Conservation (phyloP, 2,888 invertebrate genomes). For the Silvanus unidentatus region DNA sequence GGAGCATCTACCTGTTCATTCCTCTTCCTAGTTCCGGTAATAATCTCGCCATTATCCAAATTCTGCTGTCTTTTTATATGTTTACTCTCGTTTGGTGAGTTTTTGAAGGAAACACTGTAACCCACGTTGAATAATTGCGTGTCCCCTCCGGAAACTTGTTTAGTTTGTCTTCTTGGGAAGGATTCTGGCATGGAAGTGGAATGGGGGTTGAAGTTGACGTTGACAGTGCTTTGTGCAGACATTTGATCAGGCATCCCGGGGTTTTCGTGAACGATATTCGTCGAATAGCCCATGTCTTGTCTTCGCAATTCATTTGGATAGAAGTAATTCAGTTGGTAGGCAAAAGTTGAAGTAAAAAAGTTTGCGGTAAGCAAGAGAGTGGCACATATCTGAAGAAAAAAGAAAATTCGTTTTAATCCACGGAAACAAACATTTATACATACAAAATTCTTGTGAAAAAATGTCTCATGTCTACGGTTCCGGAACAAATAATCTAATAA, state of each 20-base stretch:
- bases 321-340: neutral
- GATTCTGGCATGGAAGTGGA: too few relatives aligned
- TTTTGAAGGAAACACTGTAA: slow-evolving; percentile 17
- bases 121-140: slow-evolving; percentile 19
- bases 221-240: neutral
- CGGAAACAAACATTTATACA: too few relatives aligned
- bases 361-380: too few relatives aligned
- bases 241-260: neutral
- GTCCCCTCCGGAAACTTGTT: neutral
- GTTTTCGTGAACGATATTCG: neutral
- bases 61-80: neutral
- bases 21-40: slow-evolving; percentile 17
- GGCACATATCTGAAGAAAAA: too few relatives aligned
- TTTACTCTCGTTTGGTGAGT: neutral
- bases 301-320: neutral
- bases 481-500: too few relatives aligned
- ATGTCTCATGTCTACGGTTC: too few relatives aligned
- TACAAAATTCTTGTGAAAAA: too few relatives aligned
- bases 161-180: neutral
- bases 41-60: slow-evolving; percentile 17
- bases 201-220: slow-evolving; percentile 4
- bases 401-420: too few relatives aligned
- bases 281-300: slow-evolving; percentile 1
- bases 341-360: too few relatives aligned
- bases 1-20: slow-evolving; percentile 18